Evolutionary conservation across 1,140 invertebrate species (phyloP), one percentile per base, ranked within the genome.

Genomic region (Homarus americanus): DNA sequence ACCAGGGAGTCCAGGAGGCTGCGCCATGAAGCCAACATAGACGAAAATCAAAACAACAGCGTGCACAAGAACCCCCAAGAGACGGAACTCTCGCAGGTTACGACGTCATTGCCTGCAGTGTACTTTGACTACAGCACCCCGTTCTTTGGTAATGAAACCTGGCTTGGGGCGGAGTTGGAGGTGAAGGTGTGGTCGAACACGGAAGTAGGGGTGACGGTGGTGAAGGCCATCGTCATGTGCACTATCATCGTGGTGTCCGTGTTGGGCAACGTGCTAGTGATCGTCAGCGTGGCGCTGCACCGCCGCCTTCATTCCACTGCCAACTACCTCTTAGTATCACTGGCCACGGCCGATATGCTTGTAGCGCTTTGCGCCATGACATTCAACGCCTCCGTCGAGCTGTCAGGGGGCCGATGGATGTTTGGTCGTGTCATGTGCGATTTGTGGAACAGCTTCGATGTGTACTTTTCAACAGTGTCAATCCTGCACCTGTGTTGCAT

Each of bases 361-460:
- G 98, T 99, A 12, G 98, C 98, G 7, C 95, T 98, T 32, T 97
- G 98, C 93, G 97, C 97, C 69, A 98, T 98, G 98, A 98, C 97
- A 32, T 99, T 99, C 94, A 99, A 98, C 94, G 97, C 98, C 32
- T 97, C 96, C 93, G 96, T 98, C 12, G 97, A 97, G 93, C 94
- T 98, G 1, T 97, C 96, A 34, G 96, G 88, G 0, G 88, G 96
- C 44, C 83, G 90, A 24, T 99, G 98, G 98, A 94, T 98, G 86
- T 98, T 99, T 93, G 97, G 97, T 0, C 95, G 96, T 93, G 95
- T 97, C 92, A 97, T 98, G 96, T 99, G 98, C 95, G 97, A 99
- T 95, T 93, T 99, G 91, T 99, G 97, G 96, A 98, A 98, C 94
- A 98, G 97, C n/a, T 95, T 93, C 40, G 94, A 95, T 87, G 94